Evolutionary conservation across 2,888 invertebrate species (phyloP).

Genomic region (Gari tellinella): DNA sequence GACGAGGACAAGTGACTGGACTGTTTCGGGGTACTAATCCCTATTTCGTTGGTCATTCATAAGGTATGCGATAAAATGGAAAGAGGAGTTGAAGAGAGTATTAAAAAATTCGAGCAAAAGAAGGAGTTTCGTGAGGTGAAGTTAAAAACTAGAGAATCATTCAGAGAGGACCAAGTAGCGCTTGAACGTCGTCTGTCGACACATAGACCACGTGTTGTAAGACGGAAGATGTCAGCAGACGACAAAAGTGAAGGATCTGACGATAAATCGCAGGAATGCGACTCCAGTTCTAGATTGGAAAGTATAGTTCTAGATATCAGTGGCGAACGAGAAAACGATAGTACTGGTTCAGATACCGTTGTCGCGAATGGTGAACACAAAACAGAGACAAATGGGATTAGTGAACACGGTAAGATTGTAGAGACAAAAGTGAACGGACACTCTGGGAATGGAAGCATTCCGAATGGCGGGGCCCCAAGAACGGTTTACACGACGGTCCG

Average conservation of each 20-base stretch:
- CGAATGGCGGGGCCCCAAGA: neutral
- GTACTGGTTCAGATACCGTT: neutral
- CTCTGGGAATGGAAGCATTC: neutral
- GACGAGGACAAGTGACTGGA: no score
- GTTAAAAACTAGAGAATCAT: conserved; percentile 50
- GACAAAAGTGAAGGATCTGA: neutral
- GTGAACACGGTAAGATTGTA: no score
- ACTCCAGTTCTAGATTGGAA: conserved; percentile 29
- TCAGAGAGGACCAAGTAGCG: conserved; percentile 52
- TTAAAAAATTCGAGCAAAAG: conserved; percentile 52
- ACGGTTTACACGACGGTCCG: neutral
- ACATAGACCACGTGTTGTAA: conserved; percentile 8
- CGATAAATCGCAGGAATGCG: neutral
- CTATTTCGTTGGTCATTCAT: no score
- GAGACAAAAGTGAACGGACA: conserved; percentile 1
- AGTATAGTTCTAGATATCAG: conserved; percentile 49
- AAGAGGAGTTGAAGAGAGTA: conserved; percentile 45
- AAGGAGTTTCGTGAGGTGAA: conserved; percentile 54
- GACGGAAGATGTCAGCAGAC: neutral
- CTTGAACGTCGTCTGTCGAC: conserved; percentile 39
- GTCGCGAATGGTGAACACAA: conserved; percentile 1
- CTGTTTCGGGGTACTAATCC: no score
- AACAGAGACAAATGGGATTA: conserved; percentile 2
- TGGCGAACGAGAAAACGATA: conserved; percentile 12
- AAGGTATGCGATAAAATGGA: conserved; percentile 18